phyloP scores from a whole-genome alignment of 2,888 invertebrate genomes.

The Monochamus alternatus region DNA sequence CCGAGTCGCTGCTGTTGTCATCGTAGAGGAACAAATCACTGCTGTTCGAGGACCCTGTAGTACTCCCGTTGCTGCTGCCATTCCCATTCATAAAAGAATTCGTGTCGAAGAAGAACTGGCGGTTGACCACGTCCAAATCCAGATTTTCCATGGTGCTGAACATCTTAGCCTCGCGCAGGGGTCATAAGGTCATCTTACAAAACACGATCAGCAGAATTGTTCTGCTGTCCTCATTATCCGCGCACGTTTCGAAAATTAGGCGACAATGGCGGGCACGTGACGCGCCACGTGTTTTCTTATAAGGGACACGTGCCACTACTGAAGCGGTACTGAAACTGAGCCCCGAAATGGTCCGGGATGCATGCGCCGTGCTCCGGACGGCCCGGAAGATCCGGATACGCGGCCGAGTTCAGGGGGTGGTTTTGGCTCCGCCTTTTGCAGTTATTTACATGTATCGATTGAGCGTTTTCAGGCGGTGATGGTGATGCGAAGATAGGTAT shows the following conservation, averaged over 20 bases:
- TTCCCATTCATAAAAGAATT: constrained; percentile 70
- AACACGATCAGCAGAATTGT: not conserved
- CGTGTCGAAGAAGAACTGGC: constrained; percentile 77
- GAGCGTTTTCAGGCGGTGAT: not conserved
- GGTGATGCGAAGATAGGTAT: not conserved
- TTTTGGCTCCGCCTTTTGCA: constrained; percentile 51
- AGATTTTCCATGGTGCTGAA: constrained; percentile 79
- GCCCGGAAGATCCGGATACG: constrained; percentile 54
- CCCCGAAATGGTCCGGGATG: constrained; percentile 53
- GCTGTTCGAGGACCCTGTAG: constrained; percentile 76
- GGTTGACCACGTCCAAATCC: constrained; percentile 79
- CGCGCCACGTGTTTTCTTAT: constrained; percentile 54
- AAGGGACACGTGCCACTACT: constrained; percentile 60
- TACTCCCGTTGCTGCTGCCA: constrained; percentile 73
- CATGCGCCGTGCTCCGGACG: constrained; percentile 47
- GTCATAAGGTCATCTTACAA: constrained; percentile 12
- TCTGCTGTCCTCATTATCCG: not conserved
- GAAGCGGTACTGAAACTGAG: constrained; percentile 54
- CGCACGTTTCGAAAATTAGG: constrained; percentile 43
- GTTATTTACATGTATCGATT: constrained; percentile 28
- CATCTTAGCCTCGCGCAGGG: constrained; percentile 66
- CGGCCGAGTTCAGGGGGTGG: constrained; percentile 52
- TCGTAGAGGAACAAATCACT: constrained; percentile 82
- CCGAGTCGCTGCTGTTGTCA: constrained; percentile 76
- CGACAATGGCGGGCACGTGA: constrained; percentile 42